phyloP scores from a whole-genome alignment of 1,140 invertebrate species.

The Mesaphorura yosii region DNA sequence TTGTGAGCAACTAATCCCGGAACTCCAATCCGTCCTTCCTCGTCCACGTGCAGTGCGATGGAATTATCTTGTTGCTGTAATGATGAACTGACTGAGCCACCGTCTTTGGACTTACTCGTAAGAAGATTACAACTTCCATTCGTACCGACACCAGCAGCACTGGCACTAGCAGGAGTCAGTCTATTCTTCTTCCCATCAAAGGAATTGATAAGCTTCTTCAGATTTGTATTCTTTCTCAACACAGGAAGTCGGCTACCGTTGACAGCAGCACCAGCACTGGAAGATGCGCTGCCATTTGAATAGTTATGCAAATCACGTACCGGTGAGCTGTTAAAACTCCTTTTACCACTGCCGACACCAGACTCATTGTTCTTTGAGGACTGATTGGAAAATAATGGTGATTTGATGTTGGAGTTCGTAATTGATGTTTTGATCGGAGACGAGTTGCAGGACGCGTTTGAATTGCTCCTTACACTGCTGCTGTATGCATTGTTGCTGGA shows the following conservation, averaged over 20 bases:
- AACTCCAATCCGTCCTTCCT: not conserved
- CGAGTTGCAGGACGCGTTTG: constrained; percentile 8
- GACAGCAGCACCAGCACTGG: not conserved
- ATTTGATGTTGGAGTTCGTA: not conserved
- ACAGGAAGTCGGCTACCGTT: not conserved
- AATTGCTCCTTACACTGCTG: not conserved
- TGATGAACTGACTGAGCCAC: no score
- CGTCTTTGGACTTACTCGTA: no score
- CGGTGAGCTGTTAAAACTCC: no score
- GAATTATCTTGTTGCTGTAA: no score
- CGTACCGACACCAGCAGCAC: no score
- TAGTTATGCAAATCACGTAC: no score
- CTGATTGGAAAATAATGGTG: no score
- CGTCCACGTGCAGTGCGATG: not conserved
- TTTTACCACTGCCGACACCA: not conserved
- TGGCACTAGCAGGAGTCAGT: no score
- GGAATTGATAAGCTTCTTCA: no score
- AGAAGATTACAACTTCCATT: no score
- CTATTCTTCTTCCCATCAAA: no score
- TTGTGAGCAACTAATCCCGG: no score
- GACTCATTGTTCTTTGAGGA: not conserved
- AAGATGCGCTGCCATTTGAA: not conserved
- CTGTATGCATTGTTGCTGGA: not conserved
- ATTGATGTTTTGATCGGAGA: not conserved
- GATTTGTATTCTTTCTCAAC: not conserved